Conservation (phyloP, 2,113 vertebrate genomes). For the Anthoscopus minutus region DNA sequence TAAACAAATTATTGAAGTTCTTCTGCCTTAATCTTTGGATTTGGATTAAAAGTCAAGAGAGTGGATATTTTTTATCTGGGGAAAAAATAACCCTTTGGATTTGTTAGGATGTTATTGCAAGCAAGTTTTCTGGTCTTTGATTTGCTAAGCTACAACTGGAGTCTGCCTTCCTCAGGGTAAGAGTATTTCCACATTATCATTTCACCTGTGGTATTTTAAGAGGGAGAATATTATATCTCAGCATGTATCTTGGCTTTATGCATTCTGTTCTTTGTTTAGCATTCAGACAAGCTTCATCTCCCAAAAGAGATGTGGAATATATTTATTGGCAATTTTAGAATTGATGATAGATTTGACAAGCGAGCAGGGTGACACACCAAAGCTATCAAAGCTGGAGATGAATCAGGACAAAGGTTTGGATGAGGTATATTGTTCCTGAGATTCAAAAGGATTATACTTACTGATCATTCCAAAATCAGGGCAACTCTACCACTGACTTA, state of each 20-base stretch:
- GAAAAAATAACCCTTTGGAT: conserved; percentile 52
- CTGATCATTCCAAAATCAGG: conserved; percentile 30
- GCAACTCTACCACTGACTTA: neutral
- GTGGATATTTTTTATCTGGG: conserved; percentile 57
- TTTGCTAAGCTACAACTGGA: conserved; percentile 72
- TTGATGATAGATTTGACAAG: conserved; percentile 46
- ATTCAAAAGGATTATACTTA: conserved; percentile 24
- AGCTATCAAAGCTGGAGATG: conserved; percentile 26
- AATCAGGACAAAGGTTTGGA: conserved; percentile 45
- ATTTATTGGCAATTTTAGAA: conserved; percentile 48
- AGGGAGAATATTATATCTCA: neutral
- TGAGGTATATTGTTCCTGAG: conserved; percentile 44
- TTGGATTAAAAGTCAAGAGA: conserved; percentile 43
- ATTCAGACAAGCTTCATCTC: conserved; percentile 38
- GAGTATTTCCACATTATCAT: conserved; percentile 60
- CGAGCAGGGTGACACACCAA: neutral
- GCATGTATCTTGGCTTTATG: neutral
- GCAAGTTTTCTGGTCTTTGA: conserved; percentile 72
- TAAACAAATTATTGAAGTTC: conserved; percentile 56
- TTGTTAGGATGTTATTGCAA: conserved; percentile 72
- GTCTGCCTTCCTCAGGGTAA: conserved; percentile 71
- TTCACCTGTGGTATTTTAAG: conserved; percentile 40
- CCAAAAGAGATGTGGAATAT: conserved; percentile 29
- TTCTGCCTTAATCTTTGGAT: conserved; percentile 49
- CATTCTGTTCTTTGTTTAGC: conserved; percentile 30